Evolutionary conservation across 2,888 invertebrate species (phyloP).

Genomic region (Ischnus inquisitorius): DNA sequence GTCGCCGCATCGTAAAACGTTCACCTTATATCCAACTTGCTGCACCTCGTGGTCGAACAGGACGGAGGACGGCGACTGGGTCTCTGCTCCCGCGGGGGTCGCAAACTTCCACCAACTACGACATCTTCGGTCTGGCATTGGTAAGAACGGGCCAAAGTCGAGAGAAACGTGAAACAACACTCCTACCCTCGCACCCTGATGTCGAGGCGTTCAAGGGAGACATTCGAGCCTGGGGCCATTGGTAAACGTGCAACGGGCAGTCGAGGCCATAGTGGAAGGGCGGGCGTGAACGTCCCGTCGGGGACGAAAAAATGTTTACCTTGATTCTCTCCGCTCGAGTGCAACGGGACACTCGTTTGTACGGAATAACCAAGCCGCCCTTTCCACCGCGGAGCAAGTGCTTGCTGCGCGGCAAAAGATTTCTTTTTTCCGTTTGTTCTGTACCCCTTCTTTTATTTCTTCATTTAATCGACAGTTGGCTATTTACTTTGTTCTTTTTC

Average conservation of each 20-base stretch:
- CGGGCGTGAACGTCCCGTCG: conserved; percentile 30
- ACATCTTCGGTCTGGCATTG: background rate
- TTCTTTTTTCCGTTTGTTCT: background rate
- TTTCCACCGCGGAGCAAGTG: background rate
- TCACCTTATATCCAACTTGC: conserved; percentile 32
- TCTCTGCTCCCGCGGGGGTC: conserved; percentile 72
- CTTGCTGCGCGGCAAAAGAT: background rate
- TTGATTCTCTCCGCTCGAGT: conserved; percentile 56
- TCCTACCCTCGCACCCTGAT: background rate
- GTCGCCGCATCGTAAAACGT: conserved; percentile 55
- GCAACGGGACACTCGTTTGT: conserved; percentile 21
- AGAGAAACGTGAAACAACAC: conserved; percentile 12
- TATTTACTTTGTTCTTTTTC: background rate
- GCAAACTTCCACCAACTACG: conserved; percentile 72
- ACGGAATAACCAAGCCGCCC: background rate
- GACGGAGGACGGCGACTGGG: conserved; percentile 32
- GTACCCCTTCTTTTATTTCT: background rate
- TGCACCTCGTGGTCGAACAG: conserved; percentile 24
- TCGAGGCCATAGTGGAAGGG: conserved; percentile 17
- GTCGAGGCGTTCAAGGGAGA: conserved; percentile 14
- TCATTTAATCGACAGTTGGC: background rate
- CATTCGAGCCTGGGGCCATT: conserved; percentile 58
- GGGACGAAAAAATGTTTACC: conserved; percentile 65
- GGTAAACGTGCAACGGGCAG: conserved; percentile 58
- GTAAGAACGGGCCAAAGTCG: background rate